Evolutionary conservation across 2,888 invertebrate genomes (phyloP).

Genomic region (Lamproptera curius): DNA sequence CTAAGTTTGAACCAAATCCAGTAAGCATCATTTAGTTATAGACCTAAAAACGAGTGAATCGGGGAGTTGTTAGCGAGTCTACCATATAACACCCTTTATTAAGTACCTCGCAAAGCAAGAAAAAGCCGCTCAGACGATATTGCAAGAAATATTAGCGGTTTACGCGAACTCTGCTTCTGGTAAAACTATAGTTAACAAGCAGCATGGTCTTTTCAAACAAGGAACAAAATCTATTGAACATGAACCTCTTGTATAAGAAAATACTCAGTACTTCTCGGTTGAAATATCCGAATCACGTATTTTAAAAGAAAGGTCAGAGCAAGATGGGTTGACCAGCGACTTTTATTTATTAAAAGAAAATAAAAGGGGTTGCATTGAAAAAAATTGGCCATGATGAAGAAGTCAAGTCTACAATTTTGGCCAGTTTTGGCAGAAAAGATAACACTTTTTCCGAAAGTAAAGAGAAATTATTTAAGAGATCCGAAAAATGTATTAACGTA

Average conservation of each 20-base stretch:
- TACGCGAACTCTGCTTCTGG: slow-evolving; percentile 16
- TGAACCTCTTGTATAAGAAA: too few relatives aligned
- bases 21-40: not conserved
- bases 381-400: not conserved
- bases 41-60: too few relatives aligned
- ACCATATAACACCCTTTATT: not conserved
- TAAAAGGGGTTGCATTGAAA: not conserved
- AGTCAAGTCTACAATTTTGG: not conserved
- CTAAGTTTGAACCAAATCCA: not conserved
- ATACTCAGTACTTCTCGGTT: too few relatives aligned
- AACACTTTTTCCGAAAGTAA: not conserved
- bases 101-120: slow-evolving; percentile 19
- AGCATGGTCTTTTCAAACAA: slow-evolving; percentile 18
- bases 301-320: too few relatives aligned
- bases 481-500: too few relatives aligned
- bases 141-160: slow-evolving; percentile 15
- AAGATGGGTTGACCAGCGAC: too few relatives aligned
- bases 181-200: slow-evolving; percentile 18
- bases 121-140: slow-evolving; percentile 16
- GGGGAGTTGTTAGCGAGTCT: too few relatives aligned
- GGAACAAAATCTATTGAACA: slow-evolving; percentile 16
- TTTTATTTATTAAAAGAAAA: not conserved
- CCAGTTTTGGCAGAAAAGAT: not conserved
- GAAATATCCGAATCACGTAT: too few relatives aligned
- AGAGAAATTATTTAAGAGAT: too few relatives aligned